Percentiles rank a stretch among this genome's conserved stretches.
phyloP scores from a whole-genome alignment of 2,888 invertebrate genomes.

The Nezara viridula region DNA sequence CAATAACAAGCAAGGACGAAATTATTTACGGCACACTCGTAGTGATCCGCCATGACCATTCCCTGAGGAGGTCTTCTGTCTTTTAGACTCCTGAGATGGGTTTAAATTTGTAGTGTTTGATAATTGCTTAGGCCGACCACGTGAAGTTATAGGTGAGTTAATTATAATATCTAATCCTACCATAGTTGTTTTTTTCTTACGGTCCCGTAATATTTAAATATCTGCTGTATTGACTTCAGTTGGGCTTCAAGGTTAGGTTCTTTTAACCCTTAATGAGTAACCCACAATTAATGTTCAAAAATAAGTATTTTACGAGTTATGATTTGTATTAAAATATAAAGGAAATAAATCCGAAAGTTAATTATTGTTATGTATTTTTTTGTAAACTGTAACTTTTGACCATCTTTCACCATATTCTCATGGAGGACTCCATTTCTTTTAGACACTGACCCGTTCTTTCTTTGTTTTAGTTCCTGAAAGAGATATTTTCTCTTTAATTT shows the following conservation, averaged over 20 bases:
- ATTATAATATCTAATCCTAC: background rate
- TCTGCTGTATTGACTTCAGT: slow-evolving; percentile 1
- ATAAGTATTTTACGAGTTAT: background rate
- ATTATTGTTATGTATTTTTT: background rate
- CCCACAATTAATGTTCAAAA: background rate
- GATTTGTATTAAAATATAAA: background rate
- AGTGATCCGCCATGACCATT: slow-evolving; percentile 55
- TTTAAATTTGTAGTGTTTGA: background rate
- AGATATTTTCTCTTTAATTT: background rate
- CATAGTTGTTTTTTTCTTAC: background rate
- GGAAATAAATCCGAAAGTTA: background rate
- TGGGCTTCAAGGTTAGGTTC: slow-evolving; percentile 59
- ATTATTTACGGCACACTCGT: slow-evolving; percentile 51
- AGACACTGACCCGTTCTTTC: background rate
- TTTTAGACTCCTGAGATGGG: slow-evolving; percentile 47
- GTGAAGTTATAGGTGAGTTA: slow-evolving; percentile 41
- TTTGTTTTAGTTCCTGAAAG: slow-evolving; percentile 49
- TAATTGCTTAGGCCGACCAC: background rate
- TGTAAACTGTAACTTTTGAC: background rate
- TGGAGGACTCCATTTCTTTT: slow-evolving; percentile 47
- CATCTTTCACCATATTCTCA: background rate
- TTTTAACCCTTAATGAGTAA: slow-evolving; percentile 4
- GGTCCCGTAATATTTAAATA: background rate
- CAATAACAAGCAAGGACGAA: slow-evolving; percentile 35
- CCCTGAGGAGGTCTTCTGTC: slow-evolving; percentile 53